Conservation (phyloP, 2,113 vertebrate genomes). For the Pogonocichla stellata region DNA sequence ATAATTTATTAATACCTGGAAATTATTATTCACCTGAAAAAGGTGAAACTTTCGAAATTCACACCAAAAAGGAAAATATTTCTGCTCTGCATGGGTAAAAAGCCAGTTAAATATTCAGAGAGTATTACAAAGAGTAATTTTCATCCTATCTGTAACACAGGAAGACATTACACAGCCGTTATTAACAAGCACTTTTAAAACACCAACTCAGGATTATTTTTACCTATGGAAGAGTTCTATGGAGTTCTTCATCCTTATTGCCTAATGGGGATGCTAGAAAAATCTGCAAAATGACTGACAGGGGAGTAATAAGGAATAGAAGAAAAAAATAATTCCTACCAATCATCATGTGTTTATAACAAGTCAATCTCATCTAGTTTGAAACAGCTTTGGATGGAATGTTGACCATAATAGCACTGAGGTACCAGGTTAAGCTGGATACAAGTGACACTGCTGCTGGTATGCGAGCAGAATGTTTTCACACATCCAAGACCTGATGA, state of each 20-base stretch:
- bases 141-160: background rate
- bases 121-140: background rate
- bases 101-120: background rate
- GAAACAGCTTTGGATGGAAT: background rate
- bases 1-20: background rate
- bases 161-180: background rate
- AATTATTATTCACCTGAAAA: background rate
- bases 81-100: background rate
- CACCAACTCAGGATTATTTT: background rate
- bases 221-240: background rate
- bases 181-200: background rate
- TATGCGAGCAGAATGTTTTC: background rate
- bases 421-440: background rate
- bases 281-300: background rate
- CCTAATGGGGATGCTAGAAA: background rate
- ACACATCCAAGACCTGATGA: rapidly evolving
- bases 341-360: background rate
- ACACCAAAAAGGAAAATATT: background rate
- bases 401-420: background rate
- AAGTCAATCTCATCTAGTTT: background rate
- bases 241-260: background rate
- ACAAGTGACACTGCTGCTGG: background rate
- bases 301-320: background rate
- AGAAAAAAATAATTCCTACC: background rate
- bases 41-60: background rate